Percentiles rank a stretch among this genome's conserved stretches.
These are phyloP conservation scores for Aplochiton taeniatus DNA, from an alignment of 2,797 vertebrate species.

Conservation along the genomic window DNA sequence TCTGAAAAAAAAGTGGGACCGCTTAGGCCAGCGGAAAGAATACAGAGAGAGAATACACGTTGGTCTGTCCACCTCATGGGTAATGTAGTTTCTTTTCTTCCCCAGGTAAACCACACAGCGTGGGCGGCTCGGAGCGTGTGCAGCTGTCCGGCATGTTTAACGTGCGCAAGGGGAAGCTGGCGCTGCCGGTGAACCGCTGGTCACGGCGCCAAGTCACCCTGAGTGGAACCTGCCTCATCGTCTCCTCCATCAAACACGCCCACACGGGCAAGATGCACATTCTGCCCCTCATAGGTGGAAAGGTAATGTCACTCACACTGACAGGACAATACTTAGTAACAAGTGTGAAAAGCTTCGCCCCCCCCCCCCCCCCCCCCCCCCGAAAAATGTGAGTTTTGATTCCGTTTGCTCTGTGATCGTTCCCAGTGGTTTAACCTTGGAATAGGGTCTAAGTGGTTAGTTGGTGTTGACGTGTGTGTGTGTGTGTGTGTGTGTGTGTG, in stretches of 20 bases:
- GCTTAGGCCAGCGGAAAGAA: too few relatives aligned
- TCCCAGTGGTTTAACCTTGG: too few relatives aligned
- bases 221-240: conserved; percentile 95
- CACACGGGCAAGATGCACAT: conserved; percentile 97
- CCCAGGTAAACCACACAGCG: conserved; percentile 89
- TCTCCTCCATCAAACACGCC: conserved; percentile 94
- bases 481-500: not conserved
- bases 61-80: too few relatives aligned
- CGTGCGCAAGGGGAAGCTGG: conserved; percentile 96
- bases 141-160: conserved; percentile 95
- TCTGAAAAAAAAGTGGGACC: too few relatives aligned
- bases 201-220: conserved; percentile 92
- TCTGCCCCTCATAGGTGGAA: conserved; percentile 95
- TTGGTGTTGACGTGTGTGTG: not conserved
- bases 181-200: conserved; percentile 96
- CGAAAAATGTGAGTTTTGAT: too few relatives aligned
- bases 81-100: not conserved
- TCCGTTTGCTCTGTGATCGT: too few relatives aligned
- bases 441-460: too few relatives aligned
- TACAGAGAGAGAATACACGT: too few relatives aligned
- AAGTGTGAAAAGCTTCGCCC: too few relatives aligned
- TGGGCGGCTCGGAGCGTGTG: conserved; percentile 87
- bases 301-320: conserved; percentile 73
- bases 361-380: too few relatives aligned
- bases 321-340: not conserved